Evolutionary conservation across 2,797 vertebrate genomes (phyloP), one percentile per base, ranked within the genome.

Genomic region (Myripristis jacobus): DNA sequence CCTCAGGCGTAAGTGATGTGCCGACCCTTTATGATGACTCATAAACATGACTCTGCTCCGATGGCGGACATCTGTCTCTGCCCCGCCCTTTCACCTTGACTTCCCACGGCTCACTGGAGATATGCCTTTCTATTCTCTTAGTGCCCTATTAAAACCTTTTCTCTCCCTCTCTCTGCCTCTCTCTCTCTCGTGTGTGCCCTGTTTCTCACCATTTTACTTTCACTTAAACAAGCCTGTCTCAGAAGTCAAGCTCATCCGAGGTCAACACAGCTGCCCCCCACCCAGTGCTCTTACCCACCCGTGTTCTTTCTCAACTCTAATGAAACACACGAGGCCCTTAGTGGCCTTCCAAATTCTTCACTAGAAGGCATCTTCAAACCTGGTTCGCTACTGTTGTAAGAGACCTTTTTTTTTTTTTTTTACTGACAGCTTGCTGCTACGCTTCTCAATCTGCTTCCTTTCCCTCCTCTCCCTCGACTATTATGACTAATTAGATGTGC

Each of bases 1-100:
- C 77, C 67, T 65, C 58, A 7, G 82, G 84, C 79, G 36, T 66
- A 72, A 75, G 75, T 36, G 62, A 80, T 70, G 57, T 3, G 22
- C 79, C 71, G 79, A 81, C 77, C 84, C 75, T 82, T 83, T 81
- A 75, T 81, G 83, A 91, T 88, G 81, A 86, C 77, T 89, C 86
- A 81, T 88, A 91, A 89, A 91, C 82, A 87, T 47, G 83, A 82
- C 80, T 46, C 24, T 25, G 73, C 81, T 64, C 77, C 78, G 24
- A 18, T 44, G 71, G 53, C 73, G 73, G 79, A 88, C 87, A 82
- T 85, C 75, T 80, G 82, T 75, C 80, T 79, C 70, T 0, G 24
- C 65, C 73, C 70, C 74, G 31, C 89, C 87, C 81, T 84, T 70
- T 89, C 84, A 91, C 87, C 88, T 89, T 80, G 81, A 66, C 80